These are phyloP conservation scores for Stichodactyla helianthus DNA, from an alignment of 64 coral and sea anemone species.

Conservation along the genomic window DNA sequence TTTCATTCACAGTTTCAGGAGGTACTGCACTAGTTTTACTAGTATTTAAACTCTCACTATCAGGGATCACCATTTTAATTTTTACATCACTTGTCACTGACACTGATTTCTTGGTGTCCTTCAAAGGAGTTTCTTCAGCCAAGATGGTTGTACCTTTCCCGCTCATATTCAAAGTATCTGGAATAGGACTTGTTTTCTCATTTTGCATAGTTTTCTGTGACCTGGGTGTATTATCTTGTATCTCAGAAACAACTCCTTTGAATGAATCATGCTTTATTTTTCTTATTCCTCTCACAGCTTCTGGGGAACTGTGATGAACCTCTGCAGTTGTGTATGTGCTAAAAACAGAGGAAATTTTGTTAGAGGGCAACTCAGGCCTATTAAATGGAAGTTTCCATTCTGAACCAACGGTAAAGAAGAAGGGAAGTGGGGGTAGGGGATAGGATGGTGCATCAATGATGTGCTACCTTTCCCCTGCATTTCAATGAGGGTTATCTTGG, in stretches of 20 bases:
- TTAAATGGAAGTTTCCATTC: too few species aligned
- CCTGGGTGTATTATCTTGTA: not conserved
- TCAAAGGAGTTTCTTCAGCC: not conserved
- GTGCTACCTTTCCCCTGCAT: too few species aligned
- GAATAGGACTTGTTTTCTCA: not conserved
- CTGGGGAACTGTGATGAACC: not conserved
- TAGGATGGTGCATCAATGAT: too few species aligned
- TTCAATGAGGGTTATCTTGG: too few species aligned
- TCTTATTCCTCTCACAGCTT: not conserved
- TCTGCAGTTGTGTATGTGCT: not conserved
- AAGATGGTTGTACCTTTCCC: not conserved
- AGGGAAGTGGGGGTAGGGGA: too few species aligned
- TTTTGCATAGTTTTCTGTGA: not conserved
- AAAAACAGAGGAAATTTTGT: not conserved
- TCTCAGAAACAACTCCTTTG: not conserved
- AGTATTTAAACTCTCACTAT: not conserved
- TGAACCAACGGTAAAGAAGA: too few species aligned
- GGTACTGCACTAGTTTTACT: not conserved
- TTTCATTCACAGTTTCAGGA: not conserved
- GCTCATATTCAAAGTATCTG: slow-evolving; percentile 5
- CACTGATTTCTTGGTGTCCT: not conserved
- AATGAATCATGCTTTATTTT: not conserved
- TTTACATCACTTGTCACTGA: not conserved
- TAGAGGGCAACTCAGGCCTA: too few species aligned
- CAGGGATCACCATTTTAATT: not conserved